A percentile compares a stretch with the other conserved stretches of the same genome.
Evolutionary conservation across 1,140 invertebrate species (phyloP).

Genomic region (Planococcus citri): DNA sequence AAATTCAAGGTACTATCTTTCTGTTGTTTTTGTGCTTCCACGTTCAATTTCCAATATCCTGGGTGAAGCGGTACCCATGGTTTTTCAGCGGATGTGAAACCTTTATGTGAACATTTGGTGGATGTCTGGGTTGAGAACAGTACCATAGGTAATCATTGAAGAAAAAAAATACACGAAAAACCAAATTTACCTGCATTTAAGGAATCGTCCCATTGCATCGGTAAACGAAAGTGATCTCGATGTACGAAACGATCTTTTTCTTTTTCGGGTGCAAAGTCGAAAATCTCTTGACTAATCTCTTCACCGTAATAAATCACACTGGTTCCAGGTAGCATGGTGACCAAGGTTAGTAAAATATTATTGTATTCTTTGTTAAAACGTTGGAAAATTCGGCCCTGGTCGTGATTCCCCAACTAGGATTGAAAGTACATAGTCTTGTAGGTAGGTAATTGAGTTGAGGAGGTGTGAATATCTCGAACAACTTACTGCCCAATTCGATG

Average conservation of each 20-base stretch:
- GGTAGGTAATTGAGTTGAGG: no score
- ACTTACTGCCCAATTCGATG: neutral
- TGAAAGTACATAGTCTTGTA: no score
- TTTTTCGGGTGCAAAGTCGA: conserved; percentile 39
- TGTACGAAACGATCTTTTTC: conserved; percentile 35
- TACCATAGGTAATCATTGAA: no score
- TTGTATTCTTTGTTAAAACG: no score
- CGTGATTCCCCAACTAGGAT: no score
- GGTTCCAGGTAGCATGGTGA: conserved; percentile 46
- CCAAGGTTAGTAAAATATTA: no score
- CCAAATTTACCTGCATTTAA: neutral
- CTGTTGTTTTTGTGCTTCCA: conserved; percentile 28
- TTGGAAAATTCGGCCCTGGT: no score
- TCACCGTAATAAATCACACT: conserved; percentile 65
- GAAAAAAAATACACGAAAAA: no score
- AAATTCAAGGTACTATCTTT: conserved; percentile 38
- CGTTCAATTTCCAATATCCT: conserved; percentile 40
- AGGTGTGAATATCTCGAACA: no score
- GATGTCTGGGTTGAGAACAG: no score
- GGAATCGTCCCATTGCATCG: neutral
- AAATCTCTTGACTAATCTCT: conserved; percentile 60
- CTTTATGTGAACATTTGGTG: neutral
- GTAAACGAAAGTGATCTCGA: neutral
- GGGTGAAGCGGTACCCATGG: conserved; percentile 54
- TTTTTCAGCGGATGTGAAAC: neutral